A percentile compares a stretch with the other conserved stretches of the same genome.
These are phyloP conservation scores for Borostomias antarcticus DNA, from an alignment of 2,797 vertebrate genomes.

Conservation along the genomic window DNA sequence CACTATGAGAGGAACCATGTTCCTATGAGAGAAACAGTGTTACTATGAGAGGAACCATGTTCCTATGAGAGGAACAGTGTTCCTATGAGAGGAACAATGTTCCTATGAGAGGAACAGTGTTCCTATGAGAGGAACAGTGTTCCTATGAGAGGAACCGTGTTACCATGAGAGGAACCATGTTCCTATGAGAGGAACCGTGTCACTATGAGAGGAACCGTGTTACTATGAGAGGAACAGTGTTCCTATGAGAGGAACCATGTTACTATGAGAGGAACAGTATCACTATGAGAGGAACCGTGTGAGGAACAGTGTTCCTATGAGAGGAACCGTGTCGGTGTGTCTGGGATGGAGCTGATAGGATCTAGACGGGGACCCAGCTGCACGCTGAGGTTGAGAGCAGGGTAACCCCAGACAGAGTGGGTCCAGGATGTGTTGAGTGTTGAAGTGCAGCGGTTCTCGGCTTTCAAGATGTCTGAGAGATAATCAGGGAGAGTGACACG, in stretches of 20 bases:
- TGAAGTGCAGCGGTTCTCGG: too few relatives aligned
- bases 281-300: slow-evolving; percentile 51
- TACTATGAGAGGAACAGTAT: slow-evolving; percentile 65
- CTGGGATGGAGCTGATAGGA: slow-evolving; percentile 55
- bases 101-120: slow-evolving; percentile 64
- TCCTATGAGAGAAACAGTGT: slow-evolving; percentile 64
- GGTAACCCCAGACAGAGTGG: too few relatives aligned
- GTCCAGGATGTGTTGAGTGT: too few relatives aligned
- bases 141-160: slow-evolving; percentile 64
- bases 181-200: slow-evolving; percentile 64
- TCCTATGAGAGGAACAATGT: slow-evolving; percentile 51
- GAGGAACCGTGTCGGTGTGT: slow-evolving; percentile 44
- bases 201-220: slow-evolving; percentile 51
- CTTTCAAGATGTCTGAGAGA: too few relatives aligned
- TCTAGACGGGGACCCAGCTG: too few relatives aligned
- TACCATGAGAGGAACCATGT: slow-evolving; percentile 51
- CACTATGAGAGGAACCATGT: slow-evolving; percentile 51
- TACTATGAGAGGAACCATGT: slow-evolving; percentile 51
- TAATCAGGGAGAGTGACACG: too few relatives aligned
- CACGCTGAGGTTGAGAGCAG: too few relatives aligned
- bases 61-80: slow-evolving; percentile 64
- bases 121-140: slow-evolving; percentile 51
- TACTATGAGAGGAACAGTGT: slow-evolving; percentile 65
- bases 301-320: too few relatives aligned
- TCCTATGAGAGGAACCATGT: slow-evolving; percentile 51